phyloP scores from a whole-genome alignment of 1,140 invertebrate genomes.

The Orussus abietinus region DNA sequence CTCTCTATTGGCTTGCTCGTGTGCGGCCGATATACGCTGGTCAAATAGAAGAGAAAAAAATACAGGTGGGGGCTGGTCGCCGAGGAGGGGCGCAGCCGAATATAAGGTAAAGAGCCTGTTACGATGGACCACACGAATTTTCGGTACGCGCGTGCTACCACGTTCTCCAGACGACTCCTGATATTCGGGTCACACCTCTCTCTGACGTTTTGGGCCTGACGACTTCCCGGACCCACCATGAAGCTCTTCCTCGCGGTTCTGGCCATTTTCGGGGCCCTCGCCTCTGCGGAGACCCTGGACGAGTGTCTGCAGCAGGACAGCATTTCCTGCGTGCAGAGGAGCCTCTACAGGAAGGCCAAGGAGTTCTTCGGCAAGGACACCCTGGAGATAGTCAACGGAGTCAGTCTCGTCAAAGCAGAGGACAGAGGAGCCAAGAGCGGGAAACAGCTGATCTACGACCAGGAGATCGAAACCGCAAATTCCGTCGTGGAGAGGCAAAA shows the following conservation, averaged over 20 bases:
- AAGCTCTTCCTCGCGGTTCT: constrained; percentile 27
- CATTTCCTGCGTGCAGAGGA: constrained; percentile 63
- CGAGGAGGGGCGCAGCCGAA: constrained; percentile 38
- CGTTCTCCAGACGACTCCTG: too few relatives aligned
- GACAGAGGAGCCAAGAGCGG: constrained; percentile 41
- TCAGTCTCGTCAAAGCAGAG: constrained; percentile 53
- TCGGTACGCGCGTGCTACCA: constrained; percentile 38
- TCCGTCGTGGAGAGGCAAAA: constrained; percentile 56
- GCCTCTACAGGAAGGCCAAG: constrained; percentile 57
- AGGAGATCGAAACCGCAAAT: constrained; percentile 51
- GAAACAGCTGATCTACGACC: constrained; percentile 47
- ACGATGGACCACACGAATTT: constrained; percentile 52
- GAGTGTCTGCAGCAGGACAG: constrained; percentile 63
- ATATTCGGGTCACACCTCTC: not conserved
- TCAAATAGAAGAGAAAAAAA: constrained; percentile 36
- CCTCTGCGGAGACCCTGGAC: constrained; percentile 41
- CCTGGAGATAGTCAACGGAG: constrained; percentile 57
- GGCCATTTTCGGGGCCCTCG: constrained; percentile 25
- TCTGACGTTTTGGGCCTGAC: not conserved
- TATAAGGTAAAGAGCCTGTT: constrained; percentile 51
- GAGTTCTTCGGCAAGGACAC: constrained; percentile 61
- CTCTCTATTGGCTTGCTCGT: too few relatives aligned
- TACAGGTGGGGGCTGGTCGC: constrained; percentile 28
- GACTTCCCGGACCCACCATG: constrained; percentile 20
- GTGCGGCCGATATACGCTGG: too few relatives aligned